Base-by-base conservation (phyloP, 2,113 vertebrate species). In the Aspiorhynchus laticeps region DNA sequence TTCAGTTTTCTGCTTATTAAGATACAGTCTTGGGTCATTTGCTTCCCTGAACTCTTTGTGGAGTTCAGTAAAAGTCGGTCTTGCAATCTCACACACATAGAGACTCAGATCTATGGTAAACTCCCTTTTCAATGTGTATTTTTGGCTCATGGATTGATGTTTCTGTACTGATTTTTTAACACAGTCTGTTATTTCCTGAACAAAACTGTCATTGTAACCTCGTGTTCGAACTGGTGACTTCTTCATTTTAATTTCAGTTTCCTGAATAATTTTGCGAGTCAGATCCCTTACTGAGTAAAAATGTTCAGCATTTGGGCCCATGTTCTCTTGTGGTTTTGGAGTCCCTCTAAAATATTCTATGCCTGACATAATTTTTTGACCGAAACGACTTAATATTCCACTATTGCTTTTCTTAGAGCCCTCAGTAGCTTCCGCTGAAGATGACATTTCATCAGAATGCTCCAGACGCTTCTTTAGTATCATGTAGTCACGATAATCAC, bases 181-280 rank as follows among this genome's bases (percentile, higher is more conserved):
- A 75, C 89, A 83, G 0, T 67, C 36, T 1, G 93, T 69, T 28
- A 95, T 94, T 91, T 94, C 91, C 80, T 93, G 86, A 78, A 90
- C 41, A 31, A 77, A 87, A 82, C 63, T 84, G 2, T 78, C 33
- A 51, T 46, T 88, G 46, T 90, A 91, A 3, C 87, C 90, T 21
- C 9, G 36, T 75, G 19, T 85, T 80, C 19, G 19, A 10, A 75
- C 65, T 38, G 79, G 65, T 80, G 43, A 78, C 5, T 11, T 83
- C 17, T 85, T 80, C 3, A 74, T 74, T 83, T 51, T 53, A 1
- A 7, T 36, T 21, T 71, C 6, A 71, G 12, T 38, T 5, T 89
- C 59, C 46, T 8, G 15, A 38, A 21, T 31, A 26, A 59, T 63
- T 12, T 19, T 86, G 4, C 15, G 41, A 73, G 11, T 53, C 9